A percentile compares a stretch with the other conserved stretches of the same genome.
Evolutionary conservation across 2,888 invertebrate genomes (phyloP).

Genomic region (Epistrophe grossulariae): DNA sequence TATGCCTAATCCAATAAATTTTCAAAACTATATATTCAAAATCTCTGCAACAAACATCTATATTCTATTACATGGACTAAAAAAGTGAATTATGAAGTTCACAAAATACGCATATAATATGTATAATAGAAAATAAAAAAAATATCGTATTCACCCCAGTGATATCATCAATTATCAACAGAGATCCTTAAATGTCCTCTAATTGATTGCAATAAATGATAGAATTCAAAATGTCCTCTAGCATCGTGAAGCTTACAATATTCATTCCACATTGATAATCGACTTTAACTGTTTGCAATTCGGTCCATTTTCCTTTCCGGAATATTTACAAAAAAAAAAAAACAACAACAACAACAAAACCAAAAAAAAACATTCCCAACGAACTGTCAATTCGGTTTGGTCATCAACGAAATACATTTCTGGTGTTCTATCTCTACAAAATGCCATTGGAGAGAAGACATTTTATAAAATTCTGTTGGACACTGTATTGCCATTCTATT

Average conservation of each 20-base stretch:
- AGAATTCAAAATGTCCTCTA: constrained; percentile 22
- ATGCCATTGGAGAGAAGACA: constrained; percentile 29
- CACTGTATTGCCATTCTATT: constrained; percentile 39
- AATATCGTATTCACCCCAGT: background rate
- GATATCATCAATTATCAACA: constrained; percentile 26
- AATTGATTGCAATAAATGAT: constrained; percentile 40
- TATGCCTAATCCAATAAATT: constrained; percentile 5
- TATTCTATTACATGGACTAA: background rate
- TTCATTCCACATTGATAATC: constrained; percentile 24
- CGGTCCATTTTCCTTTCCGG: background rate
- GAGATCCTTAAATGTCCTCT: background rate
- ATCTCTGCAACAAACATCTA: constrained; percentile 1
- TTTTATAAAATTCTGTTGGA: constrained; percentile 50
- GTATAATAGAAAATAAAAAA: background rate
- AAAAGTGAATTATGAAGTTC: constrained; percentile 3
- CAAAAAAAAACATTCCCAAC: constrained; percentile 14
- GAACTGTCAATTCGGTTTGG: constrained; percentile 34
- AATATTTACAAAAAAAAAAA: background rate
- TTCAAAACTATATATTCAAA: background rate
- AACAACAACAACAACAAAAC: background rate
- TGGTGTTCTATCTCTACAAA: constrained; percentile 25
- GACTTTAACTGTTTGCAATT: constrained; percentile 34
- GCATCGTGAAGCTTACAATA: constrained; percentile 9
- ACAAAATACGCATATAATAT: background rate
- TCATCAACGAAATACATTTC: constrained; percentile 31